Conservation (phyloP, 2,797 vertebrate genomes). For the Valencia hispanica region DNA sequence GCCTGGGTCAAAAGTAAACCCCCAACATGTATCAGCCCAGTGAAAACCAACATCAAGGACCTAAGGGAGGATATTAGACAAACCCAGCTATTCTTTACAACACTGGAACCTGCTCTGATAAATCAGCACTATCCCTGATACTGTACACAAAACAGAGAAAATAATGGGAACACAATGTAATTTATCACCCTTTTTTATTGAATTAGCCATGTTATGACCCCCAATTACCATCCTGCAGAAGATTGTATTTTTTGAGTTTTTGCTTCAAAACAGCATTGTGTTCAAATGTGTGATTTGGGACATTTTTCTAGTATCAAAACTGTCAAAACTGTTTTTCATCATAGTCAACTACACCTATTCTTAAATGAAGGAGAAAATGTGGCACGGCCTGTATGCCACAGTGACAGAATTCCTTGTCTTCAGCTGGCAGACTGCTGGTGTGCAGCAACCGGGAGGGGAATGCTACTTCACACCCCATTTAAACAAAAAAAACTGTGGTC, state of each 20-base stretch:
- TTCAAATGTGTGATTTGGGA: background rate
- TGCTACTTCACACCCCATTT: background rate
- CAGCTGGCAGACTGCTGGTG: background rate
- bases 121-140: background rate
- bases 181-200: background rate
- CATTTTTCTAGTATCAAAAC: background rate
- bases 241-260: background rate
- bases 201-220: background rate
- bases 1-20: background rate
- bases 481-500: background rate
- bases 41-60: background rate
- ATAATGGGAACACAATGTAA: background rate
- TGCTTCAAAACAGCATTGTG: background rate
- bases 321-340: background rate
- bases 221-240: background rate
- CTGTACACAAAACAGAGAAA: background rate
- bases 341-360: background rate
- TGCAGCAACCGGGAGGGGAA: background rate
- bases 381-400: too few relatives aligned
- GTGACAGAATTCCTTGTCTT: background rate
- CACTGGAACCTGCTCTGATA: background rate
- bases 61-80: background rate
- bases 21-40: background rate
- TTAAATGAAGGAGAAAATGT: background rate
- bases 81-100: background rate